These are phyloP conservation scores for Amblyornis subalaris DNA, from an alignment of 2,113 vertebrate genomes.

Conservation along the genomic window DNA sequence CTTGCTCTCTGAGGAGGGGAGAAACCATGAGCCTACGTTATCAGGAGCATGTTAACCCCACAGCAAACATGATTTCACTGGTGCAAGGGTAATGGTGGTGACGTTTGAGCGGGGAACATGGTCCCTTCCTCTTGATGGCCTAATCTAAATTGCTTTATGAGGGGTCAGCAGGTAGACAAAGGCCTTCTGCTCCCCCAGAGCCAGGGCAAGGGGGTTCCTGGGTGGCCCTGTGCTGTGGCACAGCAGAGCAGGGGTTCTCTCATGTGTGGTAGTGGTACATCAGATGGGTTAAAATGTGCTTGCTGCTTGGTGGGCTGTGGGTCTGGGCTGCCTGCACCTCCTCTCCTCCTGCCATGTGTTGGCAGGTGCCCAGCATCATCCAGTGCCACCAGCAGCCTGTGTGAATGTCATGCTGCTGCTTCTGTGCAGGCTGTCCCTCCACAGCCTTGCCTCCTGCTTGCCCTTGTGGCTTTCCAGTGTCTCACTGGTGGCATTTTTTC, in stretches of 20 bases:
- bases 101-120: not conserved
- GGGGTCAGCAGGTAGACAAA: not conserved
- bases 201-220: not conserved
- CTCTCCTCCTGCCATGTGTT: not conserved
- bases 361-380: accelerated
- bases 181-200: not conserved
- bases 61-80: conserved; percentile 9
- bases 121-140: not conserved
- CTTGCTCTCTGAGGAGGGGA: not conserved
- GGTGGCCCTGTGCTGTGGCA: not conserved
- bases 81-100: conserved; percentile 41
- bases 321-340: not conserved
- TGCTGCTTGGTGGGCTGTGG: not conserved
- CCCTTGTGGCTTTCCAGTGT: not conserved
- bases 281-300: not conserved
- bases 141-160: conserved; percentile 74
- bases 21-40: not conserved
- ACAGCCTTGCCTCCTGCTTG: not conserved
- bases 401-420: not conserved
- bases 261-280: accelerated
- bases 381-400: not conserved
- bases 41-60: not conserved
- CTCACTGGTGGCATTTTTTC: not conserved
- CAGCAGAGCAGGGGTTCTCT: not conserved
- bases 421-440: not conserved